phyloP scores from a whole-genome alignment of 2,113 vertebrate genomes.

The Psittacula cyanocephala region DNA sequence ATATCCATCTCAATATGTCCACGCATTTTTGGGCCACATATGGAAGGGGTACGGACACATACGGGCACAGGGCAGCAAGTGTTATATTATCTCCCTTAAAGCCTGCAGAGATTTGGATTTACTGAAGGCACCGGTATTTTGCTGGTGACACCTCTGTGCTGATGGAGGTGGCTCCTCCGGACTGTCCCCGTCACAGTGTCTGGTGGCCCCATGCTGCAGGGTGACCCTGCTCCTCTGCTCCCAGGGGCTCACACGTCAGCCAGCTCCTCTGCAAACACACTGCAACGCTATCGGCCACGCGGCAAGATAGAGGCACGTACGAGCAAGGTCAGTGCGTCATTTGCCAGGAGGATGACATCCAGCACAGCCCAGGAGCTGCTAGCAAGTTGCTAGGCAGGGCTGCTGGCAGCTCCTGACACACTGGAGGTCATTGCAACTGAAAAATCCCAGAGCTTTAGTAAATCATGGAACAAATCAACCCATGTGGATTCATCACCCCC shows the following conservation, averaged over 20 bases:
- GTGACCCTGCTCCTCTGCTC: not conserved
- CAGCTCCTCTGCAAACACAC: not conserved
- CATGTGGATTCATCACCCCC: rapidly evolving
- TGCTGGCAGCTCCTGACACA: rapidly evolving
- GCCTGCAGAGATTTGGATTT: rapidly evolving
- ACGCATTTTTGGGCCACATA: rapidly evolving
- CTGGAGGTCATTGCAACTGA: not conserved
- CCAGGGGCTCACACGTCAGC: not conserved
- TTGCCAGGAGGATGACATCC: not conserved
- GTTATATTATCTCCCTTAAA: not conserved
- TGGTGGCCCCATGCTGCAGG: not conserved
- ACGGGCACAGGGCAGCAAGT: not conserved
- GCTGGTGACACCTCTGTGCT: rapidly evolving
- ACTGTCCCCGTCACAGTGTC: not conserved
- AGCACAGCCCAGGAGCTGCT: not conserved
- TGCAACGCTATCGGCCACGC: rapidly evolving
- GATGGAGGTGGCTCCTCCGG: rapidly evolving
- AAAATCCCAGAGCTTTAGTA: not conserved
- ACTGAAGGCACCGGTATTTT: rapidly evolving
- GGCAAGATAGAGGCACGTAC: rapidly evolving
- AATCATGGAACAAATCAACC: not conserved
- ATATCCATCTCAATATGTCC: not conserved
- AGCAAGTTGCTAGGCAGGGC: not conserved
- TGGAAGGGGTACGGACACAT: not conserved
- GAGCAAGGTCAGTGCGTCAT: not conserved